Conservation (phyloP, 92 coral and sea anemone species). For the Porites cylindrica region DNA sequence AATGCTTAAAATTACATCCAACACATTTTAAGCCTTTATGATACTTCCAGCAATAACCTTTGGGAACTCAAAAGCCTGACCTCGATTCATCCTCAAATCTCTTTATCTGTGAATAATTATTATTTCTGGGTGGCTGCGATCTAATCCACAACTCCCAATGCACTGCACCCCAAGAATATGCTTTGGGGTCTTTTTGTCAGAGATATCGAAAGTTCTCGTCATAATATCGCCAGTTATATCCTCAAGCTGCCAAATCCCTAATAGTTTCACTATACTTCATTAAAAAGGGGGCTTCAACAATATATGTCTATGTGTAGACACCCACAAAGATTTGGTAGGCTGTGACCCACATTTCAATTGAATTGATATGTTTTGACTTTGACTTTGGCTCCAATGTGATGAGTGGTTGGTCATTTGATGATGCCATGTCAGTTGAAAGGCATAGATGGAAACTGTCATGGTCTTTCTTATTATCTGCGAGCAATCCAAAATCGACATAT, state of each 20-base stretch:
- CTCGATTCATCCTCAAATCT: background rate
- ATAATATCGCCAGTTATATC: constrained; percentile 17
- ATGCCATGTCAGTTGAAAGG: background rate
- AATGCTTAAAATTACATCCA: constrained; percentile 32
- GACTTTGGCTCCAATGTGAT: constrained; percentile 34
- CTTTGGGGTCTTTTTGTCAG: constrained; percentile 5
- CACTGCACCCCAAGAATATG: constrained; percentile 9
- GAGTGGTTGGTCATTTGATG: background rate
- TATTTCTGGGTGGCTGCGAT: background rate
- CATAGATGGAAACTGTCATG: constrained; percentile 2
- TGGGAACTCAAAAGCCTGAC: background rate
- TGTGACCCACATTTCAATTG: constrained; percentile 29
- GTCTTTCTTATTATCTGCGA: background rate
- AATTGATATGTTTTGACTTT: constrained; percentile 14
- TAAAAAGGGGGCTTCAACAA: constrained; percentile 22
- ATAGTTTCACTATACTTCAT: constrained; percentile 45
- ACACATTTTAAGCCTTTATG: constrained; percentile 31
- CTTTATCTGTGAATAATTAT: background rate
- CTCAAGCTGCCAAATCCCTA: constrained; percentile 44
- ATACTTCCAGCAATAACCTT: constrained; percentile 32
- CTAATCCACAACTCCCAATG: constrained; percentile 40
- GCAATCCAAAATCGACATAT: constrained; percentile 41
- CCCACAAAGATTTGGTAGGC: constrained; percentile 41
- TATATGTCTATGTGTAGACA: constrained; percentile 32
- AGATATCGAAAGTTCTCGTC: constrained; percentile 36